Conservation (phyloP, 2,888 invertebrate species). For the Polydrusus cervinus region DNA sequence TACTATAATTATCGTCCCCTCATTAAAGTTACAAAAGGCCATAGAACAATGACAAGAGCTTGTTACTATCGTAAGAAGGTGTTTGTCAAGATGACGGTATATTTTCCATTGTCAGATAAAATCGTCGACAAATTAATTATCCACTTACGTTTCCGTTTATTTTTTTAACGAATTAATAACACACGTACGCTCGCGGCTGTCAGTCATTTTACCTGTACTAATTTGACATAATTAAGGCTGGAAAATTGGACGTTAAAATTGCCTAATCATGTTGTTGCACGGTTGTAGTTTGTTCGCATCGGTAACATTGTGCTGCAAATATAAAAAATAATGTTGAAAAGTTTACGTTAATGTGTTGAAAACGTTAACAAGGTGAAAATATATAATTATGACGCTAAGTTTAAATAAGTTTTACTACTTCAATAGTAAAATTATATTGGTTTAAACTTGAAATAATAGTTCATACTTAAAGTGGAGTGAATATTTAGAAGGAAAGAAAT, state of each 20-base stretch:
- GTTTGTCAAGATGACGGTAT: constrained; percentile 53
- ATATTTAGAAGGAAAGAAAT: no score
- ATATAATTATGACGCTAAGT: no score
- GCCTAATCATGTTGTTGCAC: constrained; percentile 50
- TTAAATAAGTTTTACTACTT: no score
- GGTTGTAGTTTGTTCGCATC: constrained; percentile 19
- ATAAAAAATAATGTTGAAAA: neutral
- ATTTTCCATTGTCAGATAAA: constrained; percentile 51
- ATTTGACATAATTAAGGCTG: constrained; percentile 61
- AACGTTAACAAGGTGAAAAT: no score
- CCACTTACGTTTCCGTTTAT: constrained; percentile 56
- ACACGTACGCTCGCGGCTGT: constrained; percentile 53
- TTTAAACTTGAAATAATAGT: no score
- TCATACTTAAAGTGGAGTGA: no score
- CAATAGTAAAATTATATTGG: no score
- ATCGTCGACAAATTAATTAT: constrained; percentile 55
- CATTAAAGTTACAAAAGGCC: constrained; percentile 40
- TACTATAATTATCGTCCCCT: constrained; percentile 30
- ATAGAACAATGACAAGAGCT: constrained; percentile 41
- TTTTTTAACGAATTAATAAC: constrained; percentile 55
- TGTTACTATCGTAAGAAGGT: constrained; percentile 39
- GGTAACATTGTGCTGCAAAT: constrained; percentile 26
- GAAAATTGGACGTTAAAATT: constrained; percentile 48
- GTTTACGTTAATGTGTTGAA: no score
- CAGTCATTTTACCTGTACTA: constrained; percentile 60